Conservation (phyloP, 2,888 invertebrate genomes). For the Apodemia zela region DNA sequence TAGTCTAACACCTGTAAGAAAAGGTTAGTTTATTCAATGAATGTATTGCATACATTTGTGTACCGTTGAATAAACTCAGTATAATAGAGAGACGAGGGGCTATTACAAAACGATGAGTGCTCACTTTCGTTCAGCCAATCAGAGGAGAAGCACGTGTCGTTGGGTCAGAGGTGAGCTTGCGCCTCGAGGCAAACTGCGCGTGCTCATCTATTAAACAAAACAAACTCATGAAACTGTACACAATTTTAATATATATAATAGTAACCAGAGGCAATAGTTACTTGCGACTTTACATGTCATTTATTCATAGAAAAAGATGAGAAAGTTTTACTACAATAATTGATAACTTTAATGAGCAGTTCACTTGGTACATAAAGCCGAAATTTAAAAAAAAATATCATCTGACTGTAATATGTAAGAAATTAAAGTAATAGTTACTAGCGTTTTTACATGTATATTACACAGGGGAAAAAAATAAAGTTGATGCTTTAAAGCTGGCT, state of each 20-base stretch:
- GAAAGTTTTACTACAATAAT: too few relatives aligned
- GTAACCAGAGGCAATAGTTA: constrained; percentile 1
- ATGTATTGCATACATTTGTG: neutral
- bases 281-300: neutral
- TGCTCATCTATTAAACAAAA: constrained; percentile 50
- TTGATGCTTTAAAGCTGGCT: too few relatives aligned
- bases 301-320: neutral
- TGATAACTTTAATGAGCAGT: too few relatives aligned
- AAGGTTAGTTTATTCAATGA: neutral
- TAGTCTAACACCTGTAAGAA: neutral
- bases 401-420: too few relatives aligned
- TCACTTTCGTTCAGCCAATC: constrained; percentile 62
- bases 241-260: constrained; percentile 3
- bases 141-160: constrained; percentile 64
- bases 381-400: too few relatives aligned
- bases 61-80: constrained; percentile 21
- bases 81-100: constrained; percentile 35
- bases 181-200: constrained; percentile 49
- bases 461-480: too few relatives aligned
- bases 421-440: too few relatives aligned
- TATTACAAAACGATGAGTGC: constrained; percentile 60
- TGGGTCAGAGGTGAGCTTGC: constrained; percentile 63
- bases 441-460: too few relatives aligned
- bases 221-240: constrained; percentile 43
- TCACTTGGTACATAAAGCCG: too few relatives aligned